These are phyloP conservation scores for Scopus umbretta DNA, from an alignment of 2,113 vertebrate genomes.

Conservation along the genomic window DNA sequence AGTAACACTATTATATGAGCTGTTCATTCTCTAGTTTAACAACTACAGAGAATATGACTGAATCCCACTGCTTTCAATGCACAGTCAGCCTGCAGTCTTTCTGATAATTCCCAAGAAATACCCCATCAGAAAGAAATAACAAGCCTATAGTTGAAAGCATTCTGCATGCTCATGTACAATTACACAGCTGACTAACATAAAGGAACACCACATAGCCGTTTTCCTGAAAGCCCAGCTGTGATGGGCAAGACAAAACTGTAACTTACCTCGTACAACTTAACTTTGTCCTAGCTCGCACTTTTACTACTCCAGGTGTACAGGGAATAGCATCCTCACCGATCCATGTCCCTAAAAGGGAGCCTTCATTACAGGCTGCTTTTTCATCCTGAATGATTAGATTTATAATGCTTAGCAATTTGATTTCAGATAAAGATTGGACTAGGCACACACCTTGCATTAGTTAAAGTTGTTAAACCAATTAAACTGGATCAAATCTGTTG, in stretches of 20 bases:
- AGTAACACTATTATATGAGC: background rate
- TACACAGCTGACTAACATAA: background rate
- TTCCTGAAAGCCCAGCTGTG: background rate
- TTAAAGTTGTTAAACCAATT: background rate
- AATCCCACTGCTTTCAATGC: background rate
- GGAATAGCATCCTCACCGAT: conserved; percentile 84
- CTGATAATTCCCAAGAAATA: background rate
- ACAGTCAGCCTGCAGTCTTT: background rate
- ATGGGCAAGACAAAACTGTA: background rate
- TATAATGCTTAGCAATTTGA: background rate
- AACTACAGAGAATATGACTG: background rate
- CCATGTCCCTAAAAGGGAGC: conserved; percentile 83
- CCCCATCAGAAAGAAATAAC: background rate
- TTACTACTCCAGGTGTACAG: conserved; percentile 78
- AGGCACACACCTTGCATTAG: background rate
- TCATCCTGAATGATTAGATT: conserved; percentile 72
- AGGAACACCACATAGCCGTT: background rate
- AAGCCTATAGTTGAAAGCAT: background rate
- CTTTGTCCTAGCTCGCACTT: conserved; percentile 71
- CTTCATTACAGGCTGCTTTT: conserved; percentile 67
- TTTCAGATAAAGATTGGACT: background rate
- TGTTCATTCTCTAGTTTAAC: background rate
- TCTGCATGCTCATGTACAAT: background rate
- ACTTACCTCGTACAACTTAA: conserved; percentile 75
- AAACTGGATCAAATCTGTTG: background rate